Conservation (phyloP, 2,797 vertebrate genomes). For the Muscicapa comitata region DNA sequence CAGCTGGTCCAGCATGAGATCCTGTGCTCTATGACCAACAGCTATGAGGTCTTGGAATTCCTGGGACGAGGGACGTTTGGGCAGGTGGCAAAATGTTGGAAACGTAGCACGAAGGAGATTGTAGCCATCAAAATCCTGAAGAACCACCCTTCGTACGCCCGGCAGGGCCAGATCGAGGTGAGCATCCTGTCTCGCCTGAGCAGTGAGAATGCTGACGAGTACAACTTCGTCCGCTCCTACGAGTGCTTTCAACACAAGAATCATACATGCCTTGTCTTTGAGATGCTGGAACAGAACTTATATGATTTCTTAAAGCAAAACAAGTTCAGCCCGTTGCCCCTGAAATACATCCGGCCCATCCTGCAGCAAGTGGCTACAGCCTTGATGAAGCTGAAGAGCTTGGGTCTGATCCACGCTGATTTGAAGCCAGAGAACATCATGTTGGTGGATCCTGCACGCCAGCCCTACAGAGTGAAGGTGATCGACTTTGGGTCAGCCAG, state of each 20-base stretch:
- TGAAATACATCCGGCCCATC: slow-evolving; percentile 94
- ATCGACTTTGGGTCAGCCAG: slow-evolving; percentile 98
- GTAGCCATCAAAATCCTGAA: slow-evolving; percentile 98
- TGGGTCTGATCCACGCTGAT: slow-evolving; percentile 96
- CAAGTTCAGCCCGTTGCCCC: slow-evolving; percentile 95
- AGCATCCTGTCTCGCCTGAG: slow-evolving; percentile 96
- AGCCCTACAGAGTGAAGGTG: slow-evolving; percentile 96
- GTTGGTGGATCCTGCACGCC: slow-evolving; percentile 92
- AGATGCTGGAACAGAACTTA: slow-evolving; percentile 99
- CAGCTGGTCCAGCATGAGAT: slow-evolving; percentile 98
- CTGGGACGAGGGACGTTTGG: slow-evolving; percentile 95
- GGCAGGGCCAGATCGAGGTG: slow-evolving; percentile 97
- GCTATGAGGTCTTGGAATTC: slow-evolving; percentile 97
- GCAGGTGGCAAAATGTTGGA: slow-evolving; percentile 98
- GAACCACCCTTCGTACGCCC: slow-evolving; percentile 96
- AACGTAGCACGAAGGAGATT: slow-evolving; percentile 96
- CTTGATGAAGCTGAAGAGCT: slow-evolving; percentile 94
- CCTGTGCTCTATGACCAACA: slow-evolving; percentile 96
- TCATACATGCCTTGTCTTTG: slow-evolving; percentile 98
- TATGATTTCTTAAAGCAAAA: slow-evolving; percentile 99
- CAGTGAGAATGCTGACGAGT: slow-evolving; percentile 95
- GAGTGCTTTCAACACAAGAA: slow-evolving; percentile 99
- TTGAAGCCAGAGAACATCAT: slow-evolving; percentile 98
- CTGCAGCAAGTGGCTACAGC: slow-evolving; percentile 97
- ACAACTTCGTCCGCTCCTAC: slow-evolving; percentile 97